Evolutionary conservation across 2,113 vertebrate genomes (phyloP), one percentile per base, ranked within the genome.

Genomic region (Dissostichus mawsoni): DNA sequence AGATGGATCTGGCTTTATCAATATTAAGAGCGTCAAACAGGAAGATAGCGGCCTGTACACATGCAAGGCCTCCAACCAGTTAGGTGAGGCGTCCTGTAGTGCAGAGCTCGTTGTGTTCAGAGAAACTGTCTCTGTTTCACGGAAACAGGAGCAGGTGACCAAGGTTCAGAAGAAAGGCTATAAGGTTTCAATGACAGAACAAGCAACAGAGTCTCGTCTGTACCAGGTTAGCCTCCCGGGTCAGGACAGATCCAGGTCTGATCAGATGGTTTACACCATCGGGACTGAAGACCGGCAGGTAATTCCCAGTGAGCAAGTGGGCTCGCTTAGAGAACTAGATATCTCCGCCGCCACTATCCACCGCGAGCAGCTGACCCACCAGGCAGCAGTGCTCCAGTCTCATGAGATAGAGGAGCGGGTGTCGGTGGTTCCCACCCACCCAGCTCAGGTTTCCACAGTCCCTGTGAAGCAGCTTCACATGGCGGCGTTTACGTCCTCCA

Each of bases 1-100:
- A 1, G 96, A 96, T 1, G 96, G 97, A 25, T 97, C 95, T 0
- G 98, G 98, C 8, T 94, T 86, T 1, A 92, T 98, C 56, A n/a
- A 77, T 0, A 75, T 97, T 50, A 90, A 87, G 53, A 89, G 89
- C 2, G 93, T 96, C 36, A 82, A 89, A 84, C 87, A 91, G 47
- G 90, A 95, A 25, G 97, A 98, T 20, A 82, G 94, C 2, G 98
- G 96, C 8, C 79, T 96, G 63, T 97, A 97, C 18, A 83, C 82
- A 0, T 98, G 97, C 79, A 96, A 88, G 87, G 97, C 96, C 0
- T 75, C 93, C 68, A 99, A 95, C 12, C 11, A 56, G 6, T 94
- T 95, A 88, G 97, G 97, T 0, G 93, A 96, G 77, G 93, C 93
- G 2, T 81, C 90, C 0, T 96, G 95, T 77, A 94, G 94, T 14